Percentiles rank a stretch among this genome's conserved stretches.
Conservation (phyloP, 2,113 vertebrate genomes). For the Mus pahari region DNA sequence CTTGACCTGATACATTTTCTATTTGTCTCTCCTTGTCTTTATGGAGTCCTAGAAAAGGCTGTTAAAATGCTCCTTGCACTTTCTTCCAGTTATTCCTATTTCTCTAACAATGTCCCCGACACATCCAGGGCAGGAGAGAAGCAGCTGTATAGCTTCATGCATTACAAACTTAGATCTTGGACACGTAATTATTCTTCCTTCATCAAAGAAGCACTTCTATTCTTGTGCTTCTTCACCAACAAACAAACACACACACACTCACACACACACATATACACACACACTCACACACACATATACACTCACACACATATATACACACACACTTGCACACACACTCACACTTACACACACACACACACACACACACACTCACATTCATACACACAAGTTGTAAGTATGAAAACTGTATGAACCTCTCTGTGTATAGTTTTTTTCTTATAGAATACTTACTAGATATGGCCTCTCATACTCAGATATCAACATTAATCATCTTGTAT, state of each 20-base stretch:
- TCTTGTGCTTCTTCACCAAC: neutral
- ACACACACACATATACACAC: neutral
- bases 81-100: neutral
- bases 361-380: neutral
- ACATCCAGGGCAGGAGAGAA: neutral
- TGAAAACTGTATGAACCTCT: neutral
- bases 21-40: neutral
- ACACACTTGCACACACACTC: neutral
- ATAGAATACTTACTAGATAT: neutral
- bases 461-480: neutral
- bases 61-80: neutral
- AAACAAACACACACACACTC: too few species aligned
- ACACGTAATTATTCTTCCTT: conserved; percentile 36
- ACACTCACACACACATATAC: neutral
- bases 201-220: neutral
- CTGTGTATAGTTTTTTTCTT: neutral
- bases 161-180: neutral
- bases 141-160: neutral
- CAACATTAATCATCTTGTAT: neutral
- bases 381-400: neutral
- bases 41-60: conserved; percentile 45
- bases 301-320: neutral
- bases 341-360: too few species aligned
- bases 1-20: neutral
- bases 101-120: neutral